Percentiles rank a stretch among this genome's conserved stretches.
Conservation (phyloP, 2,113 vertebrate species). For the Marmota monax region DNA sequence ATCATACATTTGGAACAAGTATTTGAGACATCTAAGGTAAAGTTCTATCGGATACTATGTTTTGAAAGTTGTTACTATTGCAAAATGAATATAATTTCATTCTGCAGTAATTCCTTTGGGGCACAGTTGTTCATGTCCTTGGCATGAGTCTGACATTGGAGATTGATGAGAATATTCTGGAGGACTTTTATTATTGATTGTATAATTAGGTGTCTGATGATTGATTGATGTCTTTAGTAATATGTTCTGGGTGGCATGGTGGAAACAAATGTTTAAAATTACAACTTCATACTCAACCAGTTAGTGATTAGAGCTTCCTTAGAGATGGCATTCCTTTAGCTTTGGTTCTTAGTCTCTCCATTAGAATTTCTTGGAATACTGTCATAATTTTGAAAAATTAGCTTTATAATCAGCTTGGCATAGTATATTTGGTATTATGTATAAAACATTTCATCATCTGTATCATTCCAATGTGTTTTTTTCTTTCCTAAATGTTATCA, state of each 20-base stretch:
- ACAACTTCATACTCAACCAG: not conserved
- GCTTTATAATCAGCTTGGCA: not conserved
- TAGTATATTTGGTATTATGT: not conserved
- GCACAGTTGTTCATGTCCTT: slow-evolving; percentile 45
- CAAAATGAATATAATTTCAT: slow-evolving; percentile 48
- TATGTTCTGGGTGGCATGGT: slow-evolving; percentile 56
- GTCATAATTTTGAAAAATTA: slow-evolving; percentile 39
- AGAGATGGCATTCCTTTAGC: slow-evolving; percentile 8
- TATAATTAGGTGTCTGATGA: slow-evolving; percentile 66
- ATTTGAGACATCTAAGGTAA: slow-evolving; percentile 91
- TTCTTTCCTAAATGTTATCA: not conserved
- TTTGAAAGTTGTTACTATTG: slow-evolving; percentile 56
- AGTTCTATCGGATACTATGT: not conserved
- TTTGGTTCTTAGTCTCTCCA: slow-evolving; percentile 11
- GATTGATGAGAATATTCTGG: slow-evolving; percentile 53
- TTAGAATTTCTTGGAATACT: not conserved
- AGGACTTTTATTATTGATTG: slow-evolving; percentile 71
- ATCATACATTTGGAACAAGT: slow-evolving; percentile 93
- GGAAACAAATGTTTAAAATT: slow-evolving; percentile 62
- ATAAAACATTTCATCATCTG: slow-evolving; percentile 11
- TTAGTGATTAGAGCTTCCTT: not conserved
- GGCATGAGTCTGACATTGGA: slow-evolving; percentile 51
- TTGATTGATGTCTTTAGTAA: slow-evolving; percentile 61
- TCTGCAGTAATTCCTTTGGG: slow-evolving; percentile 18
- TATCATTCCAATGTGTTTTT: not conserved